Evolutionary conservation across 1,140 invertebrate genomes (phyloP), one percentile per base, ranked within the genome.

Genomic region (Bombyx mori): DNA sequence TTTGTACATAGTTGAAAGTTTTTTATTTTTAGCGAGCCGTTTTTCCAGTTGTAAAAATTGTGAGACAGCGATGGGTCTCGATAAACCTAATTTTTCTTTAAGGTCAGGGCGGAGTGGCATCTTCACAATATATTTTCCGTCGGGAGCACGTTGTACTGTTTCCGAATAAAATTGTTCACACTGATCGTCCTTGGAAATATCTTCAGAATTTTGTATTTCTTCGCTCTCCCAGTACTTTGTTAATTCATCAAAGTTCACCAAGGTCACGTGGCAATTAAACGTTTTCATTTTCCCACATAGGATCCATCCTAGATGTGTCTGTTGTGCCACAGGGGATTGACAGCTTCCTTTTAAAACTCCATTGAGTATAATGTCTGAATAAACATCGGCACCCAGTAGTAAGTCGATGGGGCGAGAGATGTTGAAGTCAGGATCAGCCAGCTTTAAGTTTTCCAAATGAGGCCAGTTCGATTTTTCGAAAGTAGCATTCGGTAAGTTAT

Each of bases 401-500:
- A 63, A 44, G 54, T 71, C 63, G 6, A 71, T 26, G 0, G 63
- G 60, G 2, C 66, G 60, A 22, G 60, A 61, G 10, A 44, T 50
- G 52, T 68, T 50, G 52, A 61, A 71, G 8, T 71, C 57, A 9
- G 66, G 63, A 46, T 71, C 69, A 2, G 66, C 66, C 44, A 71
- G 46, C 7, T 59, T 43, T 3, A 71, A 53, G 10, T 64, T 42
- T 10, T 58, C 22, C 8, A 63, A 4, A 50, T 62, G 48, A 22
- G 52, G 7, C 66, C 69, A 68, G 0, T 12, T 10, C 10, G 66
- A 66, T 50, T 61, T 68, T 5, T 7, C 7, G 42, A 71, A 64
- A 1, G 61, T 49, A 7, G 12, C 1, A 54, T 53, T 68, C 9
- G 69, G 69, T 56, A 71, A 42, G 43, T 66, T 59, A 46, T 63